Evolutionary conservation across 1,140 invertebrate genomes (phyloP).

Genomic region (Musca vetustissima): DNA sequence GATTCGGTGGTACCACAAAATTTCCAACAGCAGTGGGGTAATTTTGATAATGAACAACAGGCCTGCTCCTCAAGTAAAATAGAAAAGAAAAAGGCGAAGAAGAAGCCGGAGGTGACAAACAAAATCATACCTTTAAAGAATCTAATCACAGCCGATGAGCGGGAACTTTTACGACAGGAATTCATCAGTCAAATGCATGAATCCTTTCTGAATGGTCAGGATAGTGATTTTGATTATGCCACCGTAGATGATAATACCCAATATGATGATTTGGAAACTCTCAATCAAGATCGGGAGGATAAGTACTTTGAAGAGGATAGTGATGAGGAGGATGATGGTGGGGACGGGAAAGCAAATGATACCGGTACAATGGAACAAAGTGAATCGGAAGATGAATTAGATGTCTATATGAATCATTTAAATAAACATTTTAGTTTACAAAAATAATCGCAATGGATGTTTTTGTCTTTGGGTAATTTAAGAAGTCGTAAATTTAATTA

Average conservation of each 20-base stretch:
- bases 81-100: constrained; percentile 45
- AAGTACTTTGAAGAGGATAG: constrained; percentile 85
- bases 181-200: constrained; percentile 87
- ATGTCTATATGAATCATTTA: constrained; percentile 71
- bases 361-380: not conserved
- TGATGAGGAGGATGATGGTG: constrained; percentile 61
- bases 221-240: constrained; percentile 75
- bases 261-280: constrained; percentile 74
- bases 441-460: not conserved
- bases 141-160: constrained; percentile 61
- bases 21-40: constrained; percentile 42
- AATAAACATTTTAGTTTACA: constrained; percentile 52
- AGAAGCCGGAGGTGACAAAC: constrained; percentile 38
- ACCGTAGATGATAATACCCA: constrained; percentile 74
- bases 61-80: constrained; percentile 41
- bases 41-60: constrained; percentile 42
- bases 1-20: constrained; percentile 38
- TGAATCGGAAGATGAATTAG: constrained; percentile 68
- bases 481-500: too few species aligned
- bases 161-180: constrained; percentile 73
- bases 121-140: constrained; percentile 33
- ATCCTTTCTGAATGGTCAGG: constrained; percentile 82
- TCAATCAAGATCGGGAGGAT: constrained; percentile 79
- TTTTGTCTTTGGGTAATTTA: not conserved
- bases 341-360: constrained; percentile 35